Percentiles rank a stretch among this genome's conserved stretches.
Conservation (phyloP, 2,888 invertebrate genomes). For the Mesoligia furuncula region DNA sequence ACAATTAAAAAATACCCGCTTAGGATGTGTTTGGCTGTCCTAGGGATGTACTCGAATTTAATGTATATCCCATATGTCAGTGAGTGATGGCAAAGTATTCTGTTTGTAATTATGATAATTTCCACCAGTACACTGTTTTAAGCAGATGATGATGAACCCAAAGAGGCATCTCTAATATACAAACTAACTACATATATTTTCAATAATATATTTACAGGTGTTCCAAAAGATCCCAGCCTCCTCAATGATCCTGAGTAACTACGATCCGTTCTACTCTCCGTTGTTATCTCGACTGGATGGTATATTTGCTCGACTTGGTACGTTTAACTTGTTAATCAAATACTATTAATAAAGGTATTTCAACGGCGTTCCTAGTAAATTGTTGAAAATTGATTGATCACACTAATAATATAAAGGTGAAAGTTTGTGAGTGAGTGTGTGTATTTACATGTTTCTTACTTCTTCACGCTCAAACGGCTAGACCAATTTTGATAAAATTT, state of each 20-base stretch:
- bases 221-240: conserved; percentile 97
- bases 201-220: conserved; percentile 83
- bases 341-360: background rate
- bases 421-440: too few species aligned
- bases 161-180: background rate
- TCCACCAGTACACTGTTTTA: background rate
- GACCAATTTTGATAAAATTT: too few species aligned
- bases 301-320: conserved; percentile 93
- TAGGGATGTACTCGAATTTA: too few species aligned
- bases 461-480: too few species aligned
- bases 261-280: conserved; percentile 97
- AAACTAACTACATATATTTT: background rate
- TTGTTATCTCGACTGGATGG: conserved; percentile 95
- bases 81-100: too few species aligned
- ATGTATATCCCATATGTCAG: too few species aligned
- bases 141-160: background rate
- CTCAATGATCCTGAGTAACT: conserved; percentile 95
- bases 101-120: too few species aligned
- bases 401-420: too few species aligned
- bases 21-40: too few species aligned
- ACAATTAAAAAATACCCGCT: too few species aligned
- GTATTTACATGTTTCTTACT: too few species aligned
- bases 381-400: background rate
- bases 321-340: conserved; percentile 33
- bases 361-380: background rate